A percentile compares a stretch with the other conserved stretches of the same genome.
These are phyloP conservation scores for Paelopatides confundens DNA, from an alignment of 53 echinoderm and acorn worm genomes.

Conservation along the genomic window DNA sequence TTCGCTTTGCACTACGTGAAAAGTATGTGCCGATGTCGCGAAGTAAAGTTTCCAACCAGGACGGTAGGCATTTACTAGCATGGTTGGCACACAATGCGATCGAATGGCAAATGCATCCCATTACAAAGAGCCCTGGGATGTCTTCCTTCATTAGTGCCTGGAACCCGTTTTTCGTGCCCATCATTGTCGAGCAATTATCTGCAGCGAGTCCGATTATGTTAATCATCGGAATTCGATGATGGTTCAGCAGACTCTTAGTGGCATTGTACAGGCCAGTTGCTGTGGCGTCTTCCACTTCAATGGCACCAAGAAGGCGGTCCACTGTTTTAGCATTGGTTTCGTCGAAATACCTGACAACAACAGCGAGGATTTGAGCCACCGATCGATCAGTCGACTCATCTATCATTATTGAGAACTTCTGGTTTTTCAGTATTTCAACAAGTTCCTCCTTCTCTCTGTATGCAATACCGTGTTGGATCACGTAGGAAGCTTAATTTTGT, in stretches of 20 bases:
- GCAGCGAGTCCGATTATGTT: background rate
- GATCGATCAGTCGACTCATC: conserved; percentile 6
- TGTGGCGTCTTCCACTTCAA: conserved; percentile 7
- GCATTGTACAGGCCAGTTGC: conserved; percentile 5
- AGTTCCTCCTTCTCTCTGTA: background rate
- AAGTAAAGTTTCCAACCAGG: background rate
- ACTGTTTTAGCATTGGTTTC: background rate
- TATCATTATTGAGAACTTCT: conserved; percentile 14
- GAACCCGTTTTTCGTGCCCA: background rate
- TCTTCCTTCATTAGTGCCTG: background rate
- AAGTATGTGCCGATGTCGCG: background rate
- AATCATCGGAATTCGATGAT: background rate
- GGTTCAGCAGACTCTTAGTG: background rate
- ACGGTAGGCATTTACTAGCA: conserved; percentile 26
- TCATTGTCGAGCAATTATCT: conserved; percentile 1
- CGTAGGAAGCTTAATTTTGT: background rate
- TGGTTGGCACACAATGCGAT: conserved; percentile 26
- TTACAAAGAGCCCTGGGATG: background rate
- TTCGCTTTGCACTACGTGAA: background rate
- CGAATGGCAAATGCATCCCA: conserved; percentile 23
- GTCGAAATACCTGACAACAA: conserved; percentile 1
- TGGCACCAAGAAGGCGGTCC: background rate
- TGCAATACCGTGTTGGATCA: conserved; percentile 1
- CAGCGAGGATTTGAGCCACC: conserved; percentile 27
- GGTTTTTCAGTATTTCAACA: conserved; percentile 5